phyloP scores from a whole-genome alignment of 1,140 invertebrate species.

The Drosophila santomea region DNA sequence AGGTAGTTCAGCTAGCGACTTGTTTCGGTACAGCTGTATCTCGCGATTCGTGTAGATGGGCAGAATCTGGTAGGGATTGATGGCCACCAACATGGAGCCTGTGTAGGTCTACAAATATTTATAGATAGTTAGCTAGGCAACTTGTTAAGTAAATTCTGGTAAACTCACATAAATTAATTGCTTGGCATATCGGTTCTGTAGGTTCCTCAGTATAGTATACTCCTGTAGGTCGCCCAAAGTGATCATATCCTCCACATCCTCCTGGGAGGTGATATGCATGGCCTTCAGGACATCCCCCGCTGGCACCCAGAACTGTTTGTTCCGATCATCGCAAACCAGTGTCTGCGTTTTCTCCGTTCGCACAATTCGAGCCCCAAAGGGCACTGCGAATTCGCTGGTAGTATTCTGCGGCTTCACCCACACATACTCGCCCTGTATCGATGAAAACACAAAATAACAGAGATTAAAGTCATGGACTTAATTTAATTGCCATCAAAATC shows the following conservation, averaged over 20 bases:
- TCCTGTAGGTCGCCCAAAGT: slow-evolving; percentile 96
- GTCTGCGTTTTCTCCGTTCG: slow-evolving; percentile 91
- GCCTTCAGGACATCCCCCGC: slow-evolving; percentile 89
- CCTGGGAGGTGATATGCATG: slow-evolving; percentile 94
- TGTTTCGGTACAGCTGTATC: slow-evolving; percentile 92
- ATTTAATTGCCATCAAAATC: slow-evolving; percentile 20
- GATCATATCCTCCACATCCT: slow-evolving; percentile 97
- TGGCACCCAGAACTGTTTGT: slow-evolving; percentile 87
- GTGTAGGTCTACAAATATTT: slow-evolving; percentile 93
- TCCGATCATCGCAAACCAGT: slow-evolving; percentile 92
- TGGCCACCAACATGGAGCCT: slow-evolving; percentile 95
- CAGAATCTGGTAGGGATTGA: slow-evolving; percentile 96
- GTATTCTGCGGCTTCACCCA: slow-evolving; percentile 90
- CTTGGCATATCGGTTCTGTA: slow-evolving; percentile 95
- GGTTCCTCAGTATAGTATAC: slow-evolving; percentile 95
- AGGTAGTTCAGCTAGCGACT: slow-evolving; percentile 93
- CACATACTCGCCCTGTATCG: slow-evolving; percentile 91
- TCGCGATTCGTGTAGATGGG: slow-evolving; percentile 96
- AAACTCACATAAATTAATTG: slow-evolving; percentile 95
- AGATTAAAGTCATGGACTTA: slow-evolving; percentile 16
- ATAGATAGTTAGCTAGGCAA: background rate
- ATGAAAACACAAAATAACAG: slow-evolving; percentile 10
- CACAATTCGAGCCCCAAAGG: slow-evolving; percentile 92
- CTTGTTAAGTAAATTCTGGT: background rate
- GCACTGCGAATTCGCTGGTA: slow-evolving; percentile 91